Base-by-base conservation (phyloP, 1,140 invertebrate species). In the Leptinotarsa undecemlineata region DNA sequence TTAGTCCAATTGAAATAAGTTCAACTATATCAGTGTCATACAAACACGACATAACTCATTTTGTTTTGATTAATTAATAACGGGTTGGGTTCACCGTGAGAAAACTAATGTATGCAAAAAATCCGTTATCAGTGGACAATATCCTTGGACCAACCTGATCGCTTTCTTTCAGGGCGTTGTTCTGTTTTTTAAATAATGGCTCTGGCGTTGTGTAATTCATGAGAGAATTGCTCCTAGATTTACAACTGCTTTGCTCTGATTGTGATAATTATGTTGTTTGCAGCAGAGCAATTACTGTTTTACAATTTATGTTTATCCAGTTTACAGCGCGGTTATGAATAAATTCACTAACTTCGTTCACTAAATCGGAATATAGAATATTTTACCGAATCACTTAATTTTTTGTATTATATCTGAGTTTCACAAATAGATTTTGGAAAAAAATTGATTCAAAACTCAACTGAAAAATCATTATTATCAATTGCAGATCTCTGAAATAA, bases 101-200 rank as follows among this genome's bases (percentile, higher is more conserved):
- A 42, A 42, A 42, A 63, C 23, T 63, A 63, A 63, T 63, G 6
- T 63, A 63, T 63, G 62, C 62, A 63, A 63, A 19, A 33, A 42
- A 42, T 14, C 62, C 23, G 19, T 63, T 63, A 63, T 63, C 62
- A 63, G 23, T 63, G 62, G 23, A 21, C 13, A 21, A 63, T 63
- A 63, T 63, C 62, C 62, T 63, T 63, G 62, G 62, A 20, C 62
- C 62, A 20, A 21, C 62, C 62, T 63, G 14, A 17, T 63, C 13
- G 62, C 62, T 63, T 63, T 63, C 62, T 63, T 63, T 63, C 62
- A 19, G 23, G 62, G 62, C 62, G 62, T 63, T 63, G 62, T 19
- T 63, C 20, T 21, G 20, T 63, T 63, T 63, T 63, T 23, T 23
- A 20, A 63, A 17, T 20, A 20, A 20, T 20, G 6, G 20, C 62